Conservation (phyloP, 2,797 vertebrate genomes). For the Karalla daura region DNA sequence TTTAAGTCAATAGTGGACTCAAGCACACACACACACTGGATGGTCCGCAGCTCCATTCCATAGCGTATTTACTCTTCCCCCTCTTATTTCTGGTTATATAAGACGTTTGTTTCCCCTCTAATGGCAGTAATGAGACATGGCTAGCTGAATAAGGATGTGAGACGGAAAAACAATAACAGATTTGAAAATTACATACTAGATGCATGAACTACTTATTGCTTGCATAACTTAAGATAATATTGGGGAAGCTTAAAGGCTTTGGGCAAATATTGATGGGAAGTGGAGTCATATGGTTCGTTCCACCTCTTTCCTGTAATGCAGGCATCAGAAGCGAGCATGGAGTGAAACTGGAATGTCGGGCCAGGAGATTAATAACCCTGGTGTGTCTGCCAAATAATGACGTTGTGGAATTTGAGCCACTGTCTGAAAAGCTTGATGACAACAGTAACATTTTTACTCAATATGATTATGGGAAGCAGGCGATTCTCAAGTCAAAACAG, state of each 20-base stretch:
- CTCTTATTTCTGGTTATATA: constrained; percentile 31
- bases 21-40: constrained; percentile 5
- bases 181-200: not conserved
- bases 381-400: constrained; percentile 30
- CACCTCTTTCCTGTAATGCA: constrained; percentile 34
- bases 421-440: not conserved
- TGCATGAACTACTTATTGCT: not conserved
- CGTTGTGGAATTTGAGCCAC: constrained; percentile 9
- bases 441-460: too few species aligned
- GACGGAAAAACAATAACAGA: not conserved
- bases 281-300: constrained; percentile 7
- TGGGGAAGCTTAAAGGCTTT: not conserved
- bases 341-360: constrained; percentile 7
- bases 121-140: not conserved
- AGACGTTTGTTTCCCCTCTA: constrained; percentile 10
- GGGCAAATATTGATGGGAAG: constrained; percentile 12
- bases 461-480: not conserved
- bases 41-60: constrained; percentile 8
- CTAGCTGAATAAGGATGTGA: not conserved
- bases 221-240: not conserved
- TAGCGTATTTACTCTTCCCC: constrained; percentile 17
- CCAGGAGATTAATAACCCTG: constrained; percentile 6
- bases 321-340: constrained; percentile 14
- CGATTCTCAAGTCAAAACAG: not conserved
- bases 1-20: constrained; percentile 63